These are phyloP conservation scores for Crotophaga sulcirostris DNA, from an alignment of 2,113 vertebrate genomes.

Conservation along the genomic window DNA sequence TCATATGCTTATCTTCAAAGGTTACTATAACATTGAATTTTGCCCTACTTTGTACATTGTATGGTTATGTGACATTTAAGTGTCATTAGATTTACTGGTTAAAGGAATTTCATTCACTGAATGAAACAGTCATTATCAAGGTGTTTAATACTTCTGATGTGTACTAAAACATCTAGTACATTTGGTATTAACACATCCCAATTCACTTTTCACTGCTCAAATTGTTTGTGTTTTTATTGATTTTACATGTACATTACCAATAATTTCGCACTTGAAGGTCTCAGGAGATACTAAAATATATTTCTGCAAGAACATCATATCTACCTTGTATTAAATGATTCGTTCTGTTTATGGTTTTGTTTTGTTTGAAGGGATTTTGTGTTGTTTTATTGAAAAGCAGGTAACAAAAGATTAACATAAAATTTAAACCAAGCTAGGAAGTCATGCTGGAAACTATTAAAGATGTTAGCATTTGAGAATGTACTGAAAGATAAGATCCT, in stretches of 20 bases:
- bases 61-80: background rate
- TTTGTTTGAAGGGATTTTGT: background rate
- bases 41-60: background rate
- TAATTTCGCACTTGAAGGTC: background rate
- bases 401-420: background rate
- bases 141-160: background rate
- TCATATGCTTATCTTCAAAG: background rate
- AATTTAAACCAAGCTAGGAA: background rate
- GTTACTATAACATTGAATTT: background rate
- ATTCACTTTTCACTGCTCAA: background rate
- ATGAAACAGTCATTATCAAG: background rate
- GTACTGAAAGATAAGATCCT: background rate
- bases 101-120: background rate
- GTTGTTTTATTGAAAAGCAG: background rate
- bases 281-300: background rate
- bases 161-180: background rate
- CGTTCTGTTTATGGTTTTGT: background rate
- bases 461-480: background rate
- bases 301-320: background rate
- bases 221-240: background rate
- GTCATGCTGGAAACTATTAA: background rate
- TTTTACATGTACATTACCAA: background rate
- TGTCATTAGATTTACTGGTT: background rate
- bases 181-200: background rate
- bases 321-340: background rate